Evolutionary conservation across 2,113 vertebrate genomes (phyloP), one percentile per base, ranked within the genome.

Genomic region (Oreochromis spilurus): DNA sequence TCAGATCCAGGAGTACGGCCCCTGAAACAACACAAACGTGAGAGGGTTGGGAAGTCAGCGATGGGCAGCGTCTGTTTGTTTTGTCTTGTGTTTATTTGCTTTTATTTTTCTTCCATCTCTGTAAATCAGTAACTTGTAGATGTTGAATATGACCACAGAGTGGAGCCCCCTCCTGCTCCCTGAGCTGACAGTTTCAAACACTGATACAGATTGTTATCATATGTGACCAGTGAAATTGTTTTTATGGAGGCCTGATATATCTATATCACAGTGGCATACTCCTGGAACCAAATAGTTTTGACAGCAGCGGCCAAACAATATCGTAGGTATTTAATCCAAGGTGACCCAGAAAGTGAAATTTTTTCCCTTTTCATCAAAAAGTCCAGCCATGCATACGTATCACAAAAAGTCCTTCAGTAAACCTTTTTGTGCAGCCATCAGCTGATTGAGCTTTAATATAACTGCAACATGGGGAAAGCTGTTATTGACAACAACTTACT

Each of bases 1-100:
- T 97, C 94, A 99, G 95, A 70, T 98, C 98, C 10, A 99, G 95
- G 1, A 99, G 96, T 45, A 99, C 97, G 0, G 97, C 97, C 9
- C 98, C 98, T 99, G 86, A 17, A 57, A 36, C 77, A 79, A 86
- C n/a, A 19, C 17, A 14, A 7, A 13, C 29, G 4, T 82, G 26
- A 82, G 12, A 43, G 3, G 13, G 21, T 26, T 72, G 38, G 8
- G 67, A 24, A 6, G 12, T 72, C 13, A 45, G 5, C 1, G 0
- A 45, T 26, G 12, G 13, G 13, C 5, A 0, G 12, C 5, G 1
- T 43, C 36, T 1, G 0, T 70, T 45, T 45, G 60, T 10, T 65
- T 65, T 36, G 31, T 36, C 31, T 38, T 6, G 0, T 65, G 13
- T 70, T 9, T 21, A 11, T 70, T 45, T 5, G 4, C n/a, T 70